Evolutionary conservation across 2,113 vertebrate species (phyloP), one percentile per base, ranked within the genome.

Genomic region (Puntigrus tetrazona): DNA sequence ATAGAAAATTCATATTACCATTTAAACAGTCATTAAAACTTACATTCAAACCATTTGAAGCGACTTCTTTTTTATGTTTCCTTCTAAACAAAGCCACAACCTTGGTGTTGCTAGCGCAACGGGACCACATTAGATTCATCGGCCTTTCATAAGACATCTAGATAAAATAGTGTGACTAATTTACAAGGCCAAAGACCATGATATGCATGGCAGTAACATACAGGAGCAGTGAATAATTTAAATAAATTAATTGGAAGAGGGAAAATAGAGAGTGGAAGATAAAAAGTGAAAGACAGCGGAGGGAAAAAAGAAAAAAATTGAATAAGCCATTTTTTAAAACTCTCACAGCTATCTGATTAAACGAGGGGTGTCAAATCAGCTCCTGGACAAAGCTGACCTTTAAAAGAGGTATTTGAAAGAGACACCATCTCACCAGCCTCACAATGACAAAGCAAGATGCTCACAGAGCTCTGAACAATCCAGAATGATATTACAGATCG

Each of bases 331-430:
- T 61, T 61, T 78, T 57, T 34, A 34, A 75, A 59, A 20, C 22
- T 7, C 72, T 69, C 34, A 52, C 31, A 61, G 55, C 85, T 87
- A 87, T 91, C 57, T 86, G 86, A 91, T 89, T 88, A 89, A 86
- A 77, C 50, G 43, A 81, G 78, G 83, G 77, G 85, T 81, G 79
- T 63, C 79, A 57, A 90, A 86, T 85, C 41, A 69, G 87, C 63
- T 36, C 67, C 27, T 81, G 83, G 84, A 90, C 78, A 90, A 87
- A 88, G 80, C 82, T 90, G 88, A 90, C 87, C 89, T 93, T 90
- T 90, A 83, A 72, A 45, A 34, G 79, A 90, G 86, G 88, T 87
- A 90, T 91, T 90, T 88, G 80, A 88, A 91, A 80, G 79, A 36
- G 59, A 86, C 86, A 86, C 86, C 82, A 84, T 87, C 76, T 65